Evolutionary conservation across 2,888 invertebrate species (phyloP).

Genomic region (Hydroisotoma schaefferi): DNA sequence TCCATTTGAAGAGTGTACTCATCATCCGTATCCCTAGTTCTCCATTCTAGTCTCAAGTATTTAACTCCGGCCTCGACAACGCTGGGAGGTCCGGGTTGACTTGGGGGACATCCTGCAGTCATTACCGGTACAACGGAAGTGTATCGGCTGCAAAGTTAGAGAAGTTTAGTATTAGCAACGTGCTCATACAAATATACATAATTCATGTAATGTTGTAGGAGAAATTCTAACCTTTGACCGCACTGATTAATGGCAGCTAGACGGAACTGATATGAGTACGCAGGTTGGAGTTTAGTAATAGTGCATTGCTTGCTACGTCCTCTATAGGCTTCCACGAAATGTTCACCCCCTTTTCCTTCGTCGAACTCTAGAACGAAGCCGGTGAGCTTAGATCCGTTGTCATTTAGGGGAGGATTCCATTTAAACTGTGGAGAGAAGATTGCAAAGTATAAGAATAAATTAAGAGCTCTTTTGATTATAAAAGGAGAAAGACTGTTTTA

Average conservation of each 20-base stretch:
- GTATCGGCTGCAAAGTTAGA: conserved; percentile 58
- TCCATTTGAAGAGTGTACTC: conserved; percentile 81
- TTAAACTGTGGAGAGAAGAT: conserved; percentile 56
- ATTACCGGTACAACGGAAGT: conserved; percentile 65
- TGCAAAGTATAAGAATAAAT: not conserved
- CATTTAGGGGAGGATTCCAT: conserved; percentile 59
- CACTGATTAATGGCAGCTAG: conserved; percentile 77
- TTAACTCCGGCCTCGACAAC: conserved; percentile 63
- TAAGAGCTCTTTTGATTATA: not conserved
- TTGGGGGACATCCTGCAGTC: conserved; percentile 76
- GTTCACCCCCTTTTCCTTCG: conserved; percentile 62
- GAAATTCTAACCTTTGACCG: conserved; percentile 59
- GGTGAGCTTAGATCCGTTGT: conserved; percentile 75
- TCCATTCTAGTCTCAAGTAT: conserved; percentile 70
- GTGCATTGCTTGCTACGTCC: conserved; percentile 73
- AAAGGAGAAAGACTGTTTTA: conserved; percentile 2
- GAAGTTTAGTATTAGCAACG: not conserved
- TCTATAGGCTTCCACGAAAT: conserved; percentile 68
- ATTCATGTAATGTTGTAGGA: not conserved
- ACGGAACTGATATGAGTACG: conserved; percentile 77
- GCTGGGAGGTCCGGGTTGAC: conserved; percentile 72
- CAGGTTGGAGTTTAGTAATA: conserved; percentile 69
- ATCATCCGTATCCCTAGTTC: conserved; percentile 69
- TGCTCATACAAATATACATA: not conserved
- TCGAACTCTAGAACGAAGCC: conserved; percentile 76